Evolutionary conservation across 2,797 vertebrate species (phyloP).

Genomic region (Pangasius mekongensis): DNA sequence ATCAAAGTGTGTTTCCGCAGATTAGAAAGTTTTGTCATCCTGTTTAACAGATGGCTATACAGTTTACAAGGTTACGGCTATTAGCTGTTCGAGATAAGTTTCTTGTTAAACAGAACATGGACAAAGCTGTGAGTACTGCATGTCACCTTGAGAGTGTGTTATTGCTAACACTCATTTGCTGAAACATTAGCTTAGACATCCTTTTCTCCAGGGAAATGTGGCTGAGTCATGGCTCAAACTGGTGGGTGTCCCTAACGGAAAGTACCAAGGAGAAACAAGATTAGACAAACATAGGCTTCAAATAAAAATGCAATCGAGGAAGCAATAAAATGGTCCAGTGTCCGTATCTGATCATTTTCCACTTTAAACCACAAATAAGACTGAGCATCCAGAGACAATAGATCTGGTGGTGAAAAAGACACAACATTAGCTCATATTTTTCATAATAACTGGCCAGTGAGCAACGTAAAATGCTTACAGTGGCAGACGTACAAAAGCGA

Average conservation of each 20-base stretch:
- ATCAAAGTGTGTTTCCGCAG: constrained; percentile 43
- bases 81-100: not conserved
- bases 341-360: constrained; percentile 69
- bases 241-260: constrained; percentile 68
- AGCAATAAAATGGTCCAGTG: constrained; percentile 63
- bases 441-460: constrained; percentile 47
- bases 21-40: constrained; percentile 38
- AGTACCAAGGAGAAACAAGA: constrained; percentile 73
- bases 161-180: constrained; percentile 43
- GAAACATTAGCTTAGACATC: constrained; percentile 58
- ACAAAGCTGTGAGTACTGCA: constrained; percentile 13
- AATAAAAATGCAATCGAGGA: constrained; percentile 64
- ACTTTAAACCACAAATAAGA: constrained; percentile 60
- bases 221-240: constrained; percentile 62
- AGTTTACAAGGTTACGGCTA: constrained; percentile 35
- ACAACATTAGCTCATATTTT: constrained; percentile 41
- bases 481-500: constrained; percentile 29
- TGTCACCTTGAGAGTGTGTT: constrained; percentile 63
- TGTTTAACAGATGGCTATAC: constrained; percentile 35
- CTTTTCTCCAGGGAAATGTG: constrained; percentile 58
- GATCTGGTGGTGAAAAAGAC: constrained; percentile 27
- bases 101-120: constrained; percentile 28
- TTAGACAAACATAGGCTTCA: constrained; percentile 71
- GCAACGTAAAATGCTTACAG: constrained; percentile 29
- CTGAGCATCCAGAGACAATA: constrained; percentile 50